Evolutionary conservation across 2,113 vertebrate genomes (phyloP).

Genomic region (Dicerorhinus sumatrensis): DNA sequence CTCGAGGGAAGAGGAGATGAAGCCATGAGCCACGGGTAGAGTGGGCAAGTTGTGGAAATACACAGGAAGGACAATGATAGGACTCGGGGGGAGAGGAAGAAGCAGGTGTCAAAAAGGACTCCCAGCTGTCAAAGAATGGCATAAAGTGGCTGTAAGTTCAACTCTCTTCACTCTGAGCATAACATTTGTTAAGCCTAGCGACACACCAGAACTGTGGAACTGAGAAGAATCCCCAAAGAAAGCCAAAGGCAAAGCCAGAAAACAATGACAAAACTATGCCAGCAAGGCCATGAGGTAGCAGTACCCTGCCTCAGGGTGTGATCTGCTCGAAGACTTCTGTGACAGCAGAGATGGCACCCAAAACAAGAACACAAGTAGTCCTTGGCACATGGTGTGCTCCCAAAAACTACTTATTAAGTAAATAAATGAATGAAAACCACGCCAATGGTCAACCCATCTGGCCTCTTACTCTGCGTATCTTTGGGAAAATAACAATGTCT

Average conservation of each 20-base stretch:
- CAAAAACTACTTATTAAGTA: neutral
- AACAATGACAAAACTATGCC: neutral
- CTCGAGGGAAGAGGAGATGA: neutral
- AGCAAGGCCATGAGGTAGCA: fast-evolving
- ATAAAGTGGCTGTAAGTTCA: neutral
- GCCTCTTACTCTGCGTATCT: neutral
- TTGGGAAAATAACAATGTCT: neutral
- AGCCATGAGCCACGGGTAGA: neutral
- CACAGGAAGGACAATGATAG: neutral
- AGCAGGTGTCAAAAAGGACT: neutral
- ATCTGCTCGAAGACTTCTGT: neutral
- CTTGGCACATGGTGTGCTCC: fast-evolving
- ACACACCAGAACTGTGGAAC: neutral
- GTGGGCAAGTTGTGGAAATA: neutral
- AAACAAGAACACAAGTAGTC: neutral
- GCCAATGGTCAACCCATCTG: neutral
- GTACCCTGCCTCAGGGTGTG: neutral
- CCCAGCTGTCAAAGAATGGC: neutral
- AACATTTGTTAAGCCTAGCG: neutral
- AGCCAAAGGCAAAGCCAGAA: neutral
- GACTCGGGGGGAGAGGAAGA: neutral
- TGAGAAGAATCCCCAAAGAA: neutral
- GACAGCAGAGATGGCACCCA: neutral
- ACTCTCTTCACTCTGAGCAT: neutral
- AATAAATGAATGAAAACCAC: neutral